Evolutionary conservation across 2,797 vertebrate genomes (phyloP), one percentile per base, ranked within the genome.

Genomic region (Aphelocoma californica): DNA sequence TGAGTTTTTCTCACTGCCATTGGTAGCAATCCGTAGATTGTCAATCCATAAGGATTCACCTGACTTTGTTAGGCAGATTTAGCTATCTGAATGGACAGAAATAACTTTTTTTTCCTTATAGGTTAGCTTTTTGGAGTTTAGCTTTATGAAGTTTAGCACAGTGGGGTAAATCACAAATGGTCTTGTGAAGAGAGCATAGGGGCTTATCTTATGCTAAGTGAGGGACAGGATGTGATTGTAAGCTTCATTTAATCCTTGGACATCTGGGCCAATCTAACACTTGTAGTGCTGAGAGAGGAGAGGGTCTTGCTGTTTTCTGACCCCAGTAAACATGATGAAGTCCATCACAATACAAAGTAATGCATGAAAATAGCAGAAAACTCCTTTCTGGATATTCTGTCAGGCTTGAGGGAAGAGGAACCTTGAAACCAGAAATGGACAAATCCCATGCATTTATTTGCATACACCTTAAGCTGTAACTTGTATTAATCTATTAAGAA

Each of bases 1-100:
- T 51, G 25, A 15, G 23, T 67, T 45, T 88, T 84, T 62, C 40
- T 47, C 0, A 0, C 36, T 78, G 23, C 11, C 10, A 1, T 61
- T 72, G 45, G 67, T 75, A 75, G 47, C 15, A 53, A 9, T 77
- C 48, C 5, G 8, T 12, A 20, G 10, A 26, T 6, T 62, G 36
- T 79, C 51, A 50, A 20, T 77, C 32, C 17, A 24, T 5, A 48
- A 34, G 26, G 29, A 40, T 93, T 90, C 32, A 38, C 12, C 3
- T 74, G 57, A 34, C 21, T 86, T 78, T 34, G 4, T 71, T 69
- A 48, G 62, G 15, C n/a, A 67, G 38, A 53, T 58, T 53, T 80
- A 66, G 12, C 19, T 82, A 6, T 77, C 71, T 85, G 67, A 79
- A 56, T 56, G 54, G 64, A 48, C 29, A 50, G 7, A 16, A 40